Evolutionary conservation across 2,888 invertebrate genomes (phyloP), one percentile per base, ranked within the genome.

Genomic region (Mythimna impura): DNA sequence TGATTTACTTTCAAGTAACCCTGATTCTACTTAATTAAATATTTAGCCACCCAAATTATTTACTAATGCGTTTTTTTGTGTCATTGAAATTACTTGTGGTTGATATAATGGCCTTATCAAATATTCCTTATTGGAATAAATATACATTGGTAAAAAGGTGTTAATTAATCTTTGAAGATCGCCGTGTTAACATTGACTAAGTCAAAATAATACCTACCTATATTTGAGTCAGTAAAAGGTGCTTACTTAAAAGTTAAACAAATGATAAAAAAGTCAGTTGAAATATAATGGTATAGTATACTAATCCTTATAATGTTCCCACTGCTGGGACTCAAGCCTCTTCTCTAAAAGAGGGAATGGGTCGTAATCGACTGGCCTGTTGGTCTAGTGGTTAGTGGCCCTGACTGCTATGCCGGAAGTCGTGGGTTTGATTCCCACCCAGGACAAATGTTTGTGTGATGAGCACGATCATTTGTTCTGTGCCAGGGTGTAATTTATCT

Each of bases 111-210:
- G 0, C 30, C 63, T 66, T 66, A 72, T 66, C 25, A 69, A 66
- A 80, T 69, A 69, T 66, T 68, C 43, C 57, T 61, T 73, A 68
- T 82, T 66, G 72, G n/a, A 50, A 22, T 57, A 50, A 69, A 73
- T 57, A 66, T 36, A 3, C 63, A 55, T 62, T 25, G 14, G 34
- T 47, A 34, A 12, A 57, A 30, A 57, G 34, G 68, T 64, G 47
- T 50, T n/a, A 25, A n/a, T 50, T 25, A 36, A 52, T 30, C 10
- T 65, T 77, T 54, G 4, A 58, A 66, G 62, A 52, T 43, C 60
- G 25, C 7, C 62, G 36, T 54, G 4, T 20, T n/a, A 47, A 62
- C 58, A 54, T 81, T 62, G n/a, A 60, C 25, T 58, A 50, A 76
- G 47, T 43, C 25, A 14, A 55, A 22, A 55, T 17, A 2, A 30